Evolutionary conservation across 2,797 vertebrate species (phyloP).

Genomic region (Hylomyscus alleni): DNA sequence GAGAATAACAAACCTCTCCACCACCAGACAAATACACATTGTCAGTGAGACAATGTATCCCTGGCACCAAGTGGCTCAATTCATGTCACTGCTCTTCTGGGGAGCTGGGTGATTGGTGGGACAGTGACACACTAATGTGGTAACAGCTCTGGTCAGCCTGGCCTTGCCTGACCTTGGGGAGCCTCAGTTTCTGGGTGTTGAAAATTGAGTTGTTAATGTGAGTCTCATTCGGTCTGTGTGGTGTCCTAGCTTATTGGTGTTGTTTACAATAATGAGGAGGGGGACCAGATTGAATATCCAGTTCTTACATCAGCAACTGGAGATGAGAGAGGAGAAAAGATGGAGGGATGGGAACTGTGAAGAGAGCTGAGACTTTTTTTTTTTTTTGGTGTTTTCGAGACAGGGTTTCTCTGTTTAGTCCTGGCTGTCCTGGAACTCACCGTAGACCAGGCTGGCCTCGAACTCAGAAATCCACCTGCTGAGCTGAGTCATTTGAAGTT

Average conservation of each 20-base stretch:
- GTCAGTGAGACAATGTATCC: neutral
- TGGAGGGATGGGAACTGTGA: neutral
- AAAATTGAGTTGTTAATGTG: neutral
- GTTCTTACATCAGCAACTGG: rapidly evolving
- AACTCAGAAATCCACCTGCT: no score
- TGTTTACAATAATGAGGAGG: neutral
- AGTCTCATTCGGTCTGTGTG: neutral
- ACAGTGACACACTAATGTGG: neutral
- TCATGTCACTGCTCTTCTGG: neutral
- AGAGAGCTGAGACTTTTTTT: neutral
- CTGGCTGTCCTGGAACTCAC: no score
- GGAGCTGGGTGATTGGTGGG: neutral
- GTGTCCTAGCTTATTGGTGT: neutral
- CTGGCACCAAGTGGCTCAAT: neutral
- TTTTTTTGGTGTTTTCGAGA: no score
- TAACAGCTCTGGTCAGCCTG: neutral
- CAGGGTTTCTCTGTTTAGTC: no score
- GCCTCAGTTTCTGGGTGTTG: neutral
- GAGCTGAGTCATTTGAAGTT: neutral
- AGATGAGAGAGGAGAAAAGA: neutral
- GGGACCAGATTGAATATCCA: neutral
- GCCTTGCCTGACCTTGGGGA: rapidly evolving
- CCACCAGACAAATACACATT: slow-evolving; percentile 6
- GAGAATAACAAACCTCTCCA: slow-evolving; percentile 32
- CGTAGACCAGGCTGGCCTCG: no score